Conservation (phyloP, 35 echinoderm and acorn worm genomes). For the Heliocidaris erythrogramma region DNA sequence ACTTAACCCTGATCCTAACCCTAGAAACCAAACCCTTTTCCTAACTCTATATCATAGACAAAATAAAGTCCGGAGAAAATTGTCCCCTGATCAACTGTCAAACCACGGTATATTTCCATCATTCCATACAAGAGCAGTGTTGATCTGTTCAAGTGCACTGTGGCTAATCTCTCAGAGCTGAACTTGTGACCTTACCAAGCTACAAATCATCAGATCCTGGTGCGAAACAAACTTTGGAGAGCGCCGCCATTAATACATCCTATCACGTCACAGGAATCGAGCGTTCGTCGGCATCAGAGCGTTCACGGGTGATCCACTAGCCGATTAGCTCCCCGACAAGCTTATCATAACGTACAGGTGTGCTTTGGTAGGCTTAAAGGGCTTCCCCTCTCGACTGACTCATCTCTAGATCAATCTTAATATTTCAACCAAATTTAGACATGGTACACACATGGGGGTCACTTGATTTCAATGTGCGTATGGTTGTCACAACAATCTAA, state of each 20-base stretch:
- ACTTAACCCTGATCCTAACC: no score
- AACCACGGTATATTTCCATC: background rate
- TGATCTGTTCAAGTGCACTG: background rate
- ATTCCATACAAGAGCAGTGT: background rate
- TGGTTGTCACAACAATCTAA: background rate
- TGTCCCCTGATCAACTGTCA: no score
- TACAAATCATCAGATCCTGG: background rate
- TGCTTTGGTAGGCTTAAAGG: conserved; percentile 15
- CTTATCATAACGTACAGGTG: background rate
- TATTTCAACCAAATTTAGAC: background rate
- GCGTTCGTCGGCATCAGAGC: background rate
- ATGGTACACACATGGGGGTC: background rate
- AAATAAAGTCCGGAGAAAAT: no score
- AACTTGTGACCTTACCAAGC: background rate
- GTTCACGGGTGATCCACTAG: background rate
- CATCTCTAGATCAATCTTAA: background rate
- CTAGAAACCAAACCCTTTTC: no score
- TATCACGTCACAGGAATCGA: conserved; percentile 16
- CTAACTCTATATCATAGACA: no score
- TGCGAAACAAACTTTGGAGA: background rate
- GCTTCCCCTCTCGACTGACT: background rate
- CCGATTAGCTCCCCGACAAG: background rate
- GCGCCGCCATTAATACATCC: background rate
- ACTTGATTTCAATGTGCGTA: background rate
- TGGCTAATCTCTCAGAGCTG: background rate